Base-by-base conservation (phyloP, 2,888 invertebrate genomes). In the Suillia variegata region DNA sequence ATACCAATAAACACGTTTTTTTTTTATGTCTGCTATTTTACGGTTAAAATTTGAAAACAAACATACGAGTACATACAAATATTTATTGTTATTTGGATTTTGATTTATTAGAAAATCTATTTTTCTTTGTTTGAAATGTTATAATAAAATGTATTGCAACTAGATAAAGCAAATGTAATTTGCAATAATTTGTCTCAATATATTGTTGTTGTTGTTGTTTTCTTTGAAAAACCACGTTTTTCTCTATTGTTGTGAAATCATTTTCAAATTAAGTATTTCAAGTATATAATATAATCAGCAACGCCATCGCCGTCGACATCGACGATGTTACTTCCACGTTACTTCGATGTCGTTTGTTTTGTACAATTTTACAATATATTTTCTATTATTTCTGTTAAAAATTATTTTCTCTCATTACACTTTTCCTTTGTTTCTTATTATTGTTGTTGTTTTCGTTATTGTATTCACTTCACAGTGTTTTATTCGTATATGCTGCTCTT, bases 401-500 rank as follows among this genome's bases (percentile, higher is more conserved):
- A 24, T 58, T 52, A 10, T 12, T 24, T 13, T 31, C 12, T 58
- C 47, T 48, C n/a, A 2, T n/a, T 22, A 51, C 20, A 52, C 38
- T 53, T 54, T 60, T 56, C 61, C 49, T 55, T 55, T 56, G 48
- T 54, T 12, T 58, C 17, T 2, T 53, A 50, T 52, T 54, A 58
- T 56, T 55, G 42, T 59, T 51, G 22, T 33, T 45, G 45, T 38
- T 45, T 56, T 55, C 61, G 51, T 59, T 49, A 70, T 74, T 67
- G 71, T 63, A 66, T 71, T 73, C 71, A 71, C 64, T 71, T 56
- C 33, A 24, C n/a, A n/a, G n/a, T n/a, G n/a, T n/a, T n/a, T n/a
- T n/a, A n/a, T n/a, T n/a, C n/a, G n/a, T n/a, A n/a, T n/a, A n/a
- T n/a, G n/a, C n/a, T n/a, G n/a, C n/a, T n/a, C n/a, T 22, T 26